These are phyloP conservation scores for Serripes groenlandicus DNA, from an alignment of 2,888 invertebrate species.

Conservation along the genomic window DNA sequence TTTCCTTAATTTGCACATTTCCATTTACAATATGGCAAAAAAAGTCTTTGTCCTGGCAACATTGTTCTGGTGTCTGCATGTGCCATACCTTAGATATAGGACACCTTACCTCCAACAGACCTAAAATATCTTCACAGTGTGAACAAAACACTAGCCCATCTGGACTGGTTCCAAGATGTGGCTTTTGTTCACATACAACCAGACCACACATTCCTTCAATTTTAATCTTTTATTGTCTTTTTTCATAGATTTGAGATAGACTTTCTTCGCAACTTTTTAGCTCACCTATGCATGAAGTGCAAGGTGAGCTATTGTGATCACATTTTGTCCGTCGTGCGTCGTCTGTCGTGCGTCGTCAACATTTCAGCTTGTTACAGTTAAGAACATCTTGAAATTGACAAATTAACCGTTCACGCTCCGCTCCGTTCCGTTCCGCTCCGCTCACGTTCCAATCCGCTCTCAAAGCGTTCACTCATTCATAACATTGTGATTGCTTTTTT, in stretches of 20 bases:
- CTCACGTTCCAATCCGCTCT: too few species aligned
- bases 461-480: too few species aligned
- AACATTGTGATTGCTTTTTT: too few species aligned
- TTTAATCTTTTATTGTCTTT: not conserved
- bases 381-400: too few species aligned
- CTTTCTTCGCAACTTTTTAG: slow-evolving; percentile 35
- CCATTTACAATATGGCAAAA: slow-evolving; percentile 25
- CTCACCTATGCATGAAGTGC: too few species aligned
- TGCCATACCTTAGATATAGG: slow-evolving; percentile 26
- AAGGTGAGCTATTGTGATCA: too few species aligned
- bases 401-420: too few species aligned
- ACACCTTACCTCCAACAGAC: slow-evolving; percentile 51
- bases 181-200: slow-evolving; percentile 9
- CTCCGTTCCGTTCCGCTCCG: too few species aligned
- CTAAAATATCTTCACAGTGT: not conserved
- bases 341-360: too few species aligned
- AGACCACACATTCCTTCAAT: slow-evolving; percentile 27
- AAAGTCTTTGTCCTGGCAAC: slow-evolving; percentile 14
- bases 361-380: too few species aligned
- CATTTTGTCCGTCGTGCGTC: too few species aligned
- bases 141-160: slow-evolving; percentile 43
- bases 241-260: not conserved
- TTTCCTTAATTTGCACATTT: slow-evolving; percentile 22
- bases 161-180: slow-evolving; percentile 43
- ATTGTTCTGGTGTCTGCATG: not conserved